Percentiles rank a stretch among this genome's conserved stretches.
These are phyloP conservation scores for Drosophila albomicans DNA, from an alignment of 1,140 invertebrate species.

Conservation along the genomic window DNA sequence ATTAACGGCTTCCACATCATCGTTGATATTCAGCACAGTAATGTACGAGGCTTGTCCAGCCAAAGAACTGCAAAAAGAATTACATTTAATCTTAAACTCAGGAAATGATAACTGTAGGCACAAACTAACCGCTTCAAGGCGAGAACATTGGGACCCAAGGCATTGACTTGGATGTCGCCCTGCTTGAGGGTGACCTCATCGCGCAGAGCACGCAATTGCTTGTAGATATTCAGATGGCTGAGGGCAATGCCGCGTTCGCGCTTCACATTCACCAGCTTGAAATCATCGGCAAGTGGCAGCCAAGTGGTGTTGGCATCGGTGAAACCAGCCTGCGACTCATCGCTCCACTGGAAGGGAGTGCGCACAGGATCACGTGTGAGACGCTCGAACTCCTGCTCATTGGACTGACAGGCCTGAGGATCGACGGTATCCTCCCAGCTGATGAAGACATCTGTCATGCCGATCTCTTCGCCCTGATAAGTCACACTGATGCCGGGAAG, in stretches of 20 bases:
- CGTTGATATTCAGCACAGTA: slow-evolving; percentile 68
- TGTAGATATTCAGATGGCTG: slow-evolving; percentile 81
- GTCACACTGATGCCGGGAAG: slow-evolving; percentile 91
- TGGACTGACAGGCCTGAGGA: slow-evolving; percentile 80
- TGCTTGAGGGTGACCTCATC: slow-evolving; percentile 74
- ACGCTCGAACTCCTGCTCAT: slow-evolving; percentile 70
- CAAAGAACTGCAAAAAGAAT: slow-evolving; percentile 45
- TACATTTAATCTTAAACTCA: neutral
- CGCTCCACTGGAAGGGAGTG: slow-evolving; percentile 90
- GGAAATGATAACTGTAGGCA: neutral
- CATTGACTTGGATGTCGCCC: slow-evolving; percentile 77
- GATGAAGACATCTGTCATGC: slow-evolving; percentile 89
- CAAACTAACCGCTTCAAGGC: slow-evolving; percentile 85
- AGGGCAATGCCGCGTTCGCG: slow-evolving; percentile 76
- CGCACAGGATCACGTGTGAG: slow-evolving; percentile 87
- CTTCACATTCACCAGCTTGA: slow-evolving; percentile 86
- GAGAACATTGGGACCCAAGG: slow-evolving; percentile 84
- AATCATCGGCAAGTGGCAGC: slow-evolving; percentile 88
- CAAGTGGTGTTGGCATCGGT: slow-evolving; percentile 88
- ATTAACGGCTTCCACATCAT: slow-evolving; percentile 71
- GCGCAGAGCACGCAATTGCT: slow-evolving; percentile 70
- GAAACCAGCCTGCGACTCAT: slow-evolving; percentile 86
- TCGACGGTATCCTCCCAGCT: slow-evolving; percentile 86
- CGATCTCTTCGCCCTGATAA: slow-evolving; percentile 93
- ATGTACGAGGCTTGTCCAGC: slow-evolving; percentile 63